Evolutionary conservation across 2,888 invertebrate species (phyloP), one percentile per base, ranked within the genome.

Genomic region (Caenorhabditis wallacei): DNA sequence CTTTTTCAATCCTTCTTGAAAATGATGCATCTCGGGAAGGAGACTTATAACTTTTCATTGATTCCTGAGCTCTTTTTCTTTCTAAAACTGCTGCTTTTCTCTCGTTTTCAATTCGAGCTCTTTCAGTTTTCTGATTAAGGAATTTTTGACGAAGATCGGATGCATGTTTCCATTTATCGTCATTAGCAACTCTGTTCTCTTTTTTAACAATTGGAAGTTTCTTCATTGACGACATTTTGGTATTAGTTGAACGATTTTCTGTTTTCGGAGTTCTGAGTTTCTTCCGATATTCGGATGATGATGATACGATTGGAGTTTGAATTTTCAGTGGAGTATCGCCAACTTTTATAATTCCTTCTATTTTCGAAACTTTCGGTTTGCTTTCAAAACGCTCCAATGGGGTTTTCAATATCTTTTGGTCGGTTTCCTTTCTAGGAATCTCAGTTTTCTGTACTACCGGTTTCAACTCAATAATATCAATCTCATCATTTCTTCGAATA

Each of bases 131-230:
- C n/a, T 16, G 22, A 16, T 43, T n/a, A 43, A 61, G 13, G 13
- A 61, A 26, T 26, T 61, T 61, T 10, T n/a, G n/a, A n/a, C 61
- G 61, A 43, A 61, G 61, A 22, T 11, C 10, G 13, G 11, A 22
- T 7, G 59, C 59, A 40, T 59, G 59, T 4, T 18, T 37, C 13
- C 0, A 37, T 30, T 59, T 59, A 40, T 24, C 18, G 11, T 11
- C 24, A 11, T 35, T 22, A 3, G 20, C 22, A 22, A 4, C 13
- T 13, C 0, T 16, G 37, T 16, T 18, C 40, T 59, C 59, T 16
- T 59, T 43, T 24, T 59, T 59, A 16, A 20, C 4, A 18, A 35
- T n/a, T 16, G 16, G 35, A 18, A 57, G n/a, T 3, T 8, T n/a
- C 18, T 8, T n/a, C 2, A 2, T 18, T 18, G 46, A 18, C 4